phyloP scores from a whole-genome alignment of 2,797 vertebrate species.

The Spinibarbus caldwelli region DNA sequence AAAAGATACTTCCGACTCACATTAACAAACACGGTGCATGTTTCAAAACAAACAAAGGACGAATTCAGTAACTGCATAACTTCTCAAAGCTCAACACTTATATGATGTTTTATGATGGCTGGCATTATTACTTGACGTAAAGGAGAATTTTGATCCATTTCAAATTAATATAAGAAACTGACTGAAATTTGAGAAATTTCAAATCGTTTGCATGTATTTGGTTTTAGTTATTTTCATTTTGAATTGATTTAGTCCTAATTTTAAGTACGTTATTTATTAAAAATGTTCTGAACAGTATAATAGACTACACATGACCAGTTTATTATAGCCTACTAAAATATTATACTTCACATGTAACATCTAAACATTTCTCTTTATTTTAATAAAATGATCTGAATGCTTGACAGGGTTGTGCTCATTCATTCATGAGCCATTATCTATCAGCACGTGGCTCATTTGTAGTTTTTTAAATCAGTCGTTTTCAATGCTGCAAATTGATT shows the following conservation, averaged over 20 bases:
- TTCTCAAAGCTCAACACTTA: background rate
- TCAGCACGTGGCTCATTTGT: background rate
- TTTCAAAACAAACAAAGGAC: conserved; percentile 51
- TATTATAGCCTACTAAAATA: background rate
- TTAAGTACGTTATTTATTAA: background rate
- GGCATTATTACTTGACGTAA: background rate
- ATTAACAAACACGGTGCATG: conserved; percentile 58
- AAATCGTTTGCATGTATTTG: background rate
- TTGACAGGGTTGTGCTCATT: background rate
- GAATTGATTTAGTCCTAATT: background rate
- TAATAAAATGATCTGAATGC: background rate
- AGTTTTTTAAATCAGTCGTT: too few relatives aligned
- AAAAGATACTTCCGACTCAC: conserved; percentile 69
- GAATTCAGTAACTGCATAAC: conserved; percentile 11
- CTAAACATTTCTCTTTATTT: background rate
- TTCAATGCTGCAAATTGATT: background rate
- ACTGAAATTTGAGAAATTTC: background rate
- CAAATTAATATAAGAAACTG: background rate
- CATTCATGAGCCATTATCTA: background rate
- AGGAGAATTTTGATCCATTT: background rate
- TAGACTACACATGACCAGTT: background rate
- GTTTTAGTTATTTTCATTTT: background rate
- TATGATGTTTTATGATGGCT: background rate
- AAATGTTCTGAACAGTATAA: background rate
- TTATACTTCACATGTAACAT: background rate